phyloP scores from a whole-genome alignment of 1,140 invertebrate genomes.

The Hirudo medicinalis region DNA sequence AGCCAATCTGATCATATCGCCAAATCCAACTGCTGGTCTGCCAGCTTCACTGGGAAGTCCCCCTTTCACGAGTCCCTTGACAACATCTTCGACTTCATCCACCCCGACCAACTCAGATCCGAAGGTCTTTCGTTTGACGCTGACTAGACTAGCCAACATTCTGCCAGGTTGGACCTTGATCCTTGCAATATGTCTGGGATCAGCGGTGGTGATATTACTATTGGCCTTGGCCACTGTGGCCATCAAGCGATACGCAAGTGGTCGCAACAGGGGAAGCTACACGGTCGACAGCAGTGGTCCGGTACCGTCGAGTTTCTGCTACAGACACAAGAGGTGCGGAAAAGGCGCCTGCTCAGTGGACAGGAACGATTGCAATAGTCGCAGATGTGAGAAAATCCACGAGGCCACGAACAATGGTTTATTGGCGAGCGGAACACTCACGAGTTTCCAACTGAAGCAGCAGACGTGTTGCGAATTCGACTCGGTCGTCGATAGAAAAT shows the following conservation, averaged over 20 bases:
- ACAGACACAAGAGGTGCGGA: background rate
- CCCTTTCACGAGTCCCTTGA: background rate
- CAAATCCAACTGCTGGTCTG: too few relatives aligned
- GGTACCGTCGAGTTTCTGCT: too few relatives aligned
- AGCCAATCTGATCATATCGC: too few relatives aligned
- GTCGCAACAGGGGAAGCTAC: constrained; percentile 9
- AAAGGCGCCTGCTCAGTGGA: background rate
- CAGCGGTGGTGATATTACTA: background rate
- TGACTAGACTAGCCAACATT: background rate
- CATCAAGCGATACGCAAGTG: background rate
- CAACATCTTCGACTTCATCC: background rate
- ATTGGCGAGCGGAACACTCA: background rate
- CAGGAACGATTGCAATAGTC: background rate
- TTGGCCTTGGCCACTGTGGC: background rate
- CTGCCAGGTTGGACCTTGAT: background rate
- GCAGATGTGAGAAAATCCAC: background rate
- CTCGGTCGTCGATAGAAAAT: background rate
- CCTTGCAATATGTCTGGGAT: background rate
- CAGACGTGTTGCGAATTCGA: background rate
- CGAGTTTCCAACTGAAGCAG: background rate
- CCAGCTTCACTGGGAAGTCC: too few relatives aligned
- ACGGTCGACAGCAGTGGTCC: background rate
- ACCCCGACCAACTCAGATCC: background rate
- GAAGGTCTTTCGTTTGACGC: too few relatives aligned
- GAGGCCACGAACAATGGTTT: background rate